phyloP scores from a whole-genome alignment of 2,797 vertebrate genomes.

The Tragelaphus oryx region DNA sequence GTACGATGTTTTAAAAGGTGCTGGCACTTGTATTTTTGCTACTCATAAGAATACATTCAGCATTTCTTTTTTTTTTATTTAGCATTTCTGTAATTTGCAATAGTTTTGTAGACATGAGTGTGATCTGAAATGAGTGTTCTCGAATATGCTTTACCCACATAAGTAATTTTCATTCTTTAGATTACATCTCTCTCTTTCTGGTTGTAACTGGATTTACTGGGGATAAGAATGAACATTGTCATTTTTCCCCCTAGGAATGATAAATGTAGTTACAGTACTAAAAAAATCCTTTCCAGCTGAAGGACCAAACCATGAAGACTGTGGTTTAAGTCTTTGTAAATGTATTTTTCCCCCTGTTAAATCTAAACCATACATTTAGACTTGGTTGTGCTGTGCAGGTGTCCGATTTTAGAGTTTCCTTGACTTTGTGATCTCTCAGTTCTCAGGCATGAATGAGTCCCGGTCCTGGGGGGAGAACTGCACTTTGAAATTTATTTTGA shows the following conservation, averaged over 20 bases:
- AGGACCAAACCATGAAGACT: conserved; percentile 17
- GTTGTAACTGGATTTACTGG: background rate
- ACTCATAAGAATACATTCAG: background rate
- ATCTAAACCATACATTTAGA: conserved; percentile 18
- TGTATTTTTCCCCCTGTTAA: background rate
- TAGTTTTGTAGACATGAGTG: background rate
- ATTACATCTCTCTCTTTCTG: background rate
- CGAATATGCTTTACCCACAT: background rate
- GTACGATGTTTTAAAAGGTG: background rate
- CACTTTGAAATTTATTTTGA: background rate
- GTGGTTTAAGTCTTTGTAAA: conserved; percentile 1
- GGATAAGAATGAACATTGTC: background rate
- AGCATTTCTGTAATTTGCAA: background rate
- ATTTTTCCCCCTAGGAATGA: background rate
- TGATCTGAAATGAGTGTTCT: background rate
- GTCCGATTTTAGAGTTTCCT: background rate
- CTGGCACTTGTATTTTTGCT: background rate
- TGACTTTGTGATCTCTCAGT: background rate
- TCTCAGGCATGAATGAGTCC: background rate
- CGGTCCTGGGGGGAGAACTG: background rate
- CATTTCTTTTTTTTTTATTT: background rate
- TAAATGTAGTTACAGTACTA: conserved; percentile 8
- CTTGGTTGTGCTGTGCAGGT: background rate
- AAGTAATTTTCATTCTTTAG: background rate
- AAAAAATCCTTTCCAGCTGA: conserved; percentile 46